Evolutionary conservation across 2,888 invertebrate genomes (phyloP).

Genomic region (Esperia sulphurella): DNA sequence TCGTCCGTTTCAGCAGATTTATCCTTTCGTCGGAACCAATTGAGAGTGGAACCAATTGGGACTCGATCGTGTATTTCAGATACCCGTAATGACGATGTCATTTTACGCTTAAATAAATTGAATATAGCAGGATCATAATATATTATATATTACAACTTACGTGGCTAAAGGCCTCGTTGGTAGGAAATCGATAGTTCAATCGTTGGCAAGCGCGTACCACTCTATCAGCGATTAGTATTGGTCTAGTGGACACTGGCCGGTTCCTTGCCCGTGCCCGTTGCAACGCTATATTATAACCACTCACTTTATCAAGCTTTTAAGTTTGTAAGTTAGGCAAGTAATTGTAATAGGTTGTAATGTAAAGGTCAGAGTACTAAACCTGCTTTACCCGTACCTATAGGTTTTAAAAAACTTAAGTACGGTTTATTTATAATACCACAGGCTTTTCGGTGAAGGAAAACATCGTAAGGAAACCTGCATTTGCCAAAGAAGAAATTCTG

Average conservation of each 20-base stretch:
- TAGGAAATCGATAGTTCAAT: constrained; percentile 66
- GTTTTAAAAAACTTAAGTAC: too few relatives aligned
- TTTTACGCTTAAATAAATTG: constrained; percentile 11
- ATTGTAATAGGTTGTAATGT: too few relatives aligned
- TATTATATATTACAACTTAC: background rate
- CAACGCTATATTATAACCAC: constrained; percentile 1
- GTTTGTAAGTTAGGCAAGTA: background rate
- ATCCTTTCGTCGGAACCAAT: background rate
- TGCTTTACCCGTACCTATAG: too few relatives aligned
- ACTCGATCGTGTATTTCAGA: background rate
- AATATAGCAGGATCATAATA: constrained; percentile 1
- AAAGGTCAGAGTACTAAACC: too few relatives aligned
- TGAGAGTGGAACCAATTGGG: constrained; percentile 3
- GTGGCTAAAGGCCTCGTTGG: constrained; percentile 20
- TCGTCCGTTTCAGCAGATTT: background rate
- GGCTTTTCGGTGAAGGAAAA: too few relatives aligned
- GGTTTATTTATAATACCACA: too few relatives aligned
- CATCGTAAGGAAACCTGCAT: too few relatives aligned
- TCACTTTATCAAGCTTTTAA: background rate
- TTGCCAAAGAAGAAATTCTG: too few relatives aligned
- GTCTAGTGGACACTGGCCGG: constrained; percentile 62
- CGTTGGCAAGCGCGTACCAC: constrained; percentile 66
- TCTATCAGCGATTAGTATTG: constrained; percentile 77
- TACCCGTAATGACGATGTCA: constrained; percentile 4
- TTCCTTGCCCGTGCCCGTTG: constrained; percentile 48